phyloP scores from a whole-genome alignment of 1,140 invertebrate genomes.

The Drosophila nasuta region DNA sequence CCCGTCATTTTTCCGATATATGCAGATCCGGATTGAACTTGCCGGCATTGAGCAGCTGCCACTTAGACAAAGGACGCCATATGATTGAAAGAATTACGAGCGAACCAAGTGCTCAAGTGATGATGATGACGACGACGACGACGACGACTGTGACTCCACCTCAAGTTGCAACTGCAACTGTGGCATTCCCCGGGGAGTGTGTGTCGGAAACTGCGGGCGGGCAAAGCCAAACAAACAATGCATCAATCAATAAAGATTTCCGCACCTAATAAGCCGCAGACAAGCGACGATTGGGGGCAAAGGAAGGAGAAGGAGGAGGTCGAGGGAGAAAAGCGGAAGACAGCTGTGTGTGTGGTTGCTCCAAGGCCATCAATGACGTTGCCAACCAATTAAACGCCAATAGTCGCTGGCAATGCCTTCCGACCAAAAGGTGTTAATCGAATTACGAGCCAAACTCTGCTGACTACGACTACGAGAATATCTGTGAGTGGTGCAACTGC shows the following conservation, averaged over 20 bases:
- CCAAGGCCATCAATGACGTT: constrained; percentile 65
- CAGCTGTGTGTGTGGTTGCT: not conserved
- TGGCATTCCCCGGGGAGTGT: constrained; percentile 5
- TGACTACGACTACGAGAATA: too few relatives aligned
- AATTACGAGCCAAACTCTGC: constrained; percentile 58
- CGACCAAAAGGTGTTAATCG: constrained; percentile 74
- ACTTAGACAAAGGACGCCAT: constrained; percentile 57
- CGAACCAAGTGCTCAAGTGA: constrained; percentile 49
- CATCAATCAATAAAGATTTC: constrained; percentile 83
- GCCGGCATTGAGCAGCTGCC: constrained; percentile 37
- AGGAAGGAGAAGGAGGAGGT: not conserved
- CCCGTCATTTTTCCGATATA: not conserved
- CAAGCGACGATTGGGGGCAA: constrained; percentile 22
- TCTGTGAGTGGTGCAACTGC: not conserved
- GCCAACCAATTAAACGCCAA: constrained; percentile 75
- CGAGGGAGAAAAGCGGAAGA: not conserved
- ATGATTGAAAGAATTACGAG: constrained; percentile 75
- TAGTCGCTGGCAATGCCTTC: constrained; percentile 51
- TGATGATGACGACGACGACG: constrained; percentile 12
- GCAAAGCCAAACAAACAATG: constrained; percentile 76
- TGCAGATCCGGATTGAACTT: constrained; percentile 3
- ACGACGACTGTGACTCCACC: not conserved
- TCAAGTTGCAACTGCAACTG: constrained; percentile 1
- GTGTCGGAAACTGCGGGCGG: constrained; percentile 61
- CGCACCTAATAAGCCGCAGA: constrained; percentile 79